Base-by-base conservation (phyloP, 1,140 invertebrate genomes). In the Telenomus remus region DNA sequence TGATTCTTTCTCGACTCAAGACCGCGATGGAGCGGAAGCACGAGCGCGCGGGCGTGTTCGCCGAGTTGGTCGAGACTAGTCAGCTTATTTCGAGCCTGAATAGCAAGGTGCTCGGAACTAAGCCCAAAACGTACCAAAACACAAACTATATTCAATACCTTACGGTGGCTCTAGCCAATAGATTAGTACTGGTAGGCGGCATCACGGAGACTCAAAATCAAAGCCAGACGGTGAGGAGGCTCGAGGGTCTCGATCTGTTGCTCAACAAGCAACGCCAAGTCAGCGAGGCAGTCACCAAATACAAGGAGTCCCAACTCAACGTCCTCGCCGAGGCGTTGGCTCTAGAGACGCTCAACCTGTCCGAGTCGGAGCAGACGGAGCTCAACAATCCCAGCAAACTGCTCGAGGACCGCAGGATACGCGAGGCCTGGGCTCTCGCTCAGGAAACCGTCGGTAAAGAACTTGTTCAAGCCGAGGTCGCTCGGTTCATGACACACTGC, bases 381-480 rank as follows among this genome's bases (percentile, higher is more conserved):
- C 81, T 77, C 59, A 86, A 65, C 9, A 75, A 69, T 42, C 47
- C 72, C 0, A 86, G 77, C 5, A 86, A 86, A 55, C 60, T 82
- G 19, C 73, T 79, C 4, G 88, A 89, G 34, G 83, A 91, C 73
- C 86, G 87, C 51, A 85, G 88, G 19, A 89, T 93, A 42, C 90
- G 92, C 15, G 91, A 93, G 75, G 91, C 92, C 3, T 93, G 91
- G 91, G 90, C 88, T 37, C 85, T 91, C 42, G 93, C 93, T 1
- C 90, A 92, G 65, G 92, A 94, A 79, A 90, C 91, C 0, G 91
- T 94, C 2, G 92, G 92, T 74, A 89, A 91, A 13, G 92, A 94
- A 80, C 84, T 94, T 1, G 91, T 94, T 10, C 92, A 93, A 76
- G 91, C 91, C 0, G 93, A 94, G 84, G 92, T 94, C 56, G 90